Evolutionary conservation across 1,140 invertebrate genomes (phyloP).

Genomic region (Solenopsis invicta): DNA sequence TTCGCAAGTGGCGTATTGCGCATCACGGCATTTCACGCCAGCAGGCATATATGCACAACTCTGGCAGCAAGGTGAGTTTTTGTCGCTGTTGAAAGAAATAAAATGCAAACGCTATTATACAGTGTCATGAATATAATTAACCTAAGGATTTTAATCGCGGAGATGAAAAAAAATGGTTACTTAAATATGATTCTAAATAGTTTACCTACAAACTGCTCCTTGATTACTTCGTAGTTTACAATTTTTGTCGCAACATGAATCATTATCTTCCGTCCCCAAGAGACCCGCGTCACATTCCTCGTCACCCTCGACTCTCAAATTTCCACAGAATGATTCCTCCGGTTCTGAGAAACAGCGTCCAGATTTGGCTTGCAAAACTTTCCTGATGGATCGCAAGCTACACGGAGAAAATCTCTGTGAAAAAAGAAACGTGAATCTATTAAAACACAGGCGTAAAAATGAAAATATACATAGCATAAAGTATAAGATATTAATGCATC

Average conservation of each 20-base stretch:
- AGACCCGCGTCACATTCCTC: conserved; percentile 98
- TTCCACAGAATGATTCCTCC: conserved; percentile 97
- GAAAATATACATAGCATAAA: background rate
- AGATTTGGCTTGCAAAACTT: conserved; percentile 97
- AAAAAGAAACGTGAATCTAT: conserved; percentile 74
- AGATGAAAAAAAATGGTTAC: conserved; percentile 26
- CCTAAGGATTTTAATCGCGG: background rate
- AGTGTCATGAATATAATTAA: conserved; percentile 19
- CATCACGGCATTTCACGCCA: conserved; percentile 94
- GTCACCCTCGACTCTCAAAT: conserved; percentile 96
- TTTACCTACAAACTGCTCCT: conserved; percentile 94
- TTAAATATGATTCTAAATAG: background rate
- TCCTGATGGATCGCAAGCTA: conserved; percentile 96
- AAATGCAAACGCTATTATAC: conserved; percentile 29
- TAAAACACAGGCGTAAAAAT: conserved; percentile 59
- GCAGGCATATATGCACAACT: conserved; percentile 94
- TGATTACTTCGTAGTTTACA: conserved; percentile 94
- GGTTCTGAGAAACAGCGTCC: conserved; percentile 97
- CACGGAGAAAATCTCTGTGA: conserved; percentile 96
- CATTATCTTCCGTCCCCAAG: conserved; percentile 96
- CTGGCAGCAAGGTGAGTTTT: conserved; percentile 97
- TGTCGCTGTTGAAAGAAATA: conserved; percentile 91
- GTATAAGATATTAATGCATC: background rate
- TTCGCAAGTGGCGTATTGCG: conserved; percentile 96
- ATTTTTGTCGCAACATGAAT: conserved; percentile 96